phyloP scores from a whole-genome alignment of 2,888 invertebrate species.

The Drosophila anomalata region DNA sequence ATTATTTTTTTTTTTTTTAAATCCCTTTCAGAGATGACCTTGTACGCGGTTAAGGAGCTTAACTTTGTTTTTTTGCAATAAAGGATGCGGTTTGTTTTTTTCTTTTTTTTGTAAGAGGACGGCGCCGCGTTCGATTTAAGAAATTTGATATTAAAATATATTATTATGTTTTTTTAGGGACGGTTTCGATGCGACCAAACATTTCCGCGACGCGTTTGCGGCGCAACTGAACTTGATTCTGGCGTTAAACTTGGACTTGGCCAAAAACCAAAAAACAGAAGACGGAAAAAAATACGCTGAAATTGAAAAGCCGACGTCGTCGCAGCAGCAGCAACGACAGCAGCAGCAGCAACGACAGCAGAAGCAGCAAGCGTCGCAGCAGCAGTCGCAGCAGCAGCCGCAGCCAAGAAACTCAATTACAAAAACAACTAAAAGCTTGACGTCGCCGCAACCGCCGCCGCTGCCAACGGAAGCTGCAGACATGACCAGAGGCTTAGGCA shows the following conservation, averaged over 20 bases:
- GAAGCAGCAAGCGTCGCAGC: constrained; percentile 23
- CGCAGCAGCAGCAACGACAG: constrained; percentile 36
- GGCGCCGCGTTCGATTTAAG: background rate
- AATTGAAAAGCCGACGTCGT: constrained; percentile 58
- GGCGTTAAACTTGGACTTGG: constrained; percentile 81
- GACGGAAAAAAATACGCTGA: constrained; percentile 23
- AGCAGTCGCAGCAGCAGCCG: constrained; percentile 30
- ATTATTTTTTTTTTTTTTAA: background rate
- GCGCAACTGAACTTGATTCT: constrained; percentile 81
- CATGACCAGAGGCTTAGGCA: constrained; percentile 20
- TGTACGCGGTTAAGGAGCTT: background rate
- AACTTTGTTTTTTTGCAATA: background rate
- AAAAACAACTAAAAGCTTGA: constrained; percentile 31
- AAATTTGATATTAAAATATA: background rate
- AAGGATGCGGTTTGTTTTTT: background rate
- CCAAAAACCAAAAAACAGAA: constrained; percentile 56
- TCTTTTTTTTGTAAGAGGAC: background rate
- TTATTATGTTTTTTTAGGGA: constrained; percentile 40
- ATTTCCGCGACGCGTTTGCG: constrained; percentile 81
- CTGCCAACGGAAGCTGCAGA: constrained; percentile 63
- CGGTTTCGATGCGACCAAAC: constrained; percentile 71
- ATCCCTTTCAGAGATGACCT: constrained; percentile 1
- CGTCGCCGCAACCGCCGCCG: constrained; percentile 15
- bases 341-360: constrained; percentile 8
- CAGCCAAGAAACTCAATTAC: constrained; percentile 53